Evolutionary conservation across 2,888 invertebrate species (phyloP), one percentile per base, ranked within the genome.

Genomic region (Phytoseiulus persimilis): DNA sequence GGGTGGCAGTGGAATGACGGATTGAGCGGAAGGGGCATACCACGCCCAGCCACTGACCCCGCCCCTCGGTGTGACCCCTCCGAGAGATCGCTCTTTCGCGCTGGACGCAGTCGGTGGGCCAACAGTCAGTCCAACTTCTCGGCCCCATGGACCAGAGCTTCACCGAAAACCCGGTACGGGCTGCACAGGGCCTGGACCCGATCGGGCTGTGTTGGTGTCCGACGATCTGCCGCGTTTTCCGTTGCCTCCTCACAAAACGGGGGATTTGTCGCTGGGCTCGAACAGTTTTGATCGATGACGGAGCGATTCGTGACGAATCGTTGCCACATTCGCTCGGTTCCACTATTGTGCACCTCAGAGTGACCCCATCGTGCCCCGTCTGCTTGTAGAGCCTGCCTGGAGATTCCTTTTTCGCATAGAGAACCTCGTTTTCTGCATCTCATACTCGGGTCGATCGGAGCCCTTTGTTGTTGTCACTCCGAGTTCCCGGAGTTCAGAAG

Each of bases 1-100:
- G 87, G 39, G 33, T 87, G 87, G 87, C 87, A 87, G 87, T 14
- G 87, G 87, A 87, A 33, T 87, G 87, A 87, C 33, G 87, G 87
- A 87, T 87, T 33, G 45, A 87, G 87, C 87, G 87, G 65, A 65
- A 65, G 65, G 65, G 65, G 65, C 65, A 14, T 28, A 28, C 65
- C 65, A 65, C 65, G 65, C 65, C 65, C 65, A 65, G 9, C 65
- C 14, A 6, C 46, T 46, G 46, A 46, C 46, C 18, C 65, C 5
- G 28, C 65, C 65, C 65, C 65, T 65, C 65, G 65, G 65, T 23
- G 65, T 18, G 14, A 11, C 23, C 65, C 65, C 65, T 28, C 65
- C 18, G 65, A 28, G 18, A 23, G 65, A 65, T 65, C 65, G 1
- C 65, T 14, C 2, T 23, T 65, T 28, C 65, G 65, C 23, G 18